These are phyloP conservation scores for Syngnathus rostellatus DNA, from an alignment of 2,797 vertebrate species.

Conservation along the genomic window DNA sequence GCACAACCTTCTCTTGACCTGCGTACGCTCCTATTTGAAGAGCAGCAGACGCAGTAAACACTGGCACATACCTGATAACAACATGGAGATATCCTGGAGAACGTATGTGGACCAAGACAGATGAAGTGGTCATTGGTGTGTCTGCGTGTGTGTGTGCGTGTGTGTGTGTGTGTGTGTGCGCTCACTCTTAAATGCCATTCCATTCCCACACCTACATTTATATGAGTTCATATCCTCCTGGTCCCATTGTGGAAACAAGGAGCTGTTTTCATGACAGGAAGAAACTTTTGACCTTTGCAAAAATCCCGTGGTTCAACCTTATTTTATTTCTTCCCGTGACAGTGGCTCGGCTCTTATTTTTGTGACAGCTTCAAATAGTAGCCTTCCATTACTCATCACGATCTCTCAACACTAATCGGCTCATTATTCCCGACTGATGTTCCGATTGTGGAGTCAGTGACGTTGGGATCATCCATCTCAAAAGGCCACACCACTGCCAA, in stretches of 20 bases:
- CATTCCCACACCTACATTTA: slow-evolving; percentile 48
- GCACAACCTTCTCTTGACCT: not conserved
- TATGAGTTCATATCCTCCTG: slow-evolving; percentile 50
- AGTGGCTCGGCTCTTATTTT: slow-evolving; percentile 6
- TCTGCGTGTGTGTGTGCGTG: not conserved
- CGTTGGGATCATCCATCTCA: not conserved
- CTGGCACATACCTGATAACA: slow-evolving; percentile 19
- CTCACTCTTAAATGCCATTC: slow-evolving; percentile 32
- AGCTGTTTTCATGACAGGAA: slow-evolving; percentile 43
- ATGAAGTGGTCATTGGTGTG: slow-evolving; percentile 15
- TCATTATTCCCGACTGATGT: not conserved
- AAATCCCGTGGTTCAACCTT: slow-evolving; percentile 28
- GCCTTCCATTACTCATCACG: not conserved
- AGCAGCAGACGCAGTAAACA: slow-evolving; percentile 27
- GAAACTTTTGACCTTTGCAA: slow-evolving; percentile 40
- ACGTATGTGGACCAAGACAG: slow-evolving; percentile 11
- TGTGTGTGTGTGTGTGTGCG: slow-evolving; percentile 8
- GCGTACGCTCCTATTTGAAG: slow-evolving; percentile 11
- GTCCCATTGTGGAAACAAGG: slow-evolving; percentile 43
- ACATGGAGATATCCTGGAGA: slow-evolving; percentile 14
- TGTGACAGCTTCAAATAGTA: too few species aligned
- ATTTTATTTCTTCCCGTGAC: slow-evolving; percentile 15
- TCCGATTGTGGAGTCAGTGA: too few species aligned
- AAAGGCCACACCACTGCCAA: not conserved
- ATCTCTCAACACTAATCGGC: not conserved